Base-by-base conservation (phyloP, 2,797 vertebrate species). In the Ficedula albicollis region DNA sequence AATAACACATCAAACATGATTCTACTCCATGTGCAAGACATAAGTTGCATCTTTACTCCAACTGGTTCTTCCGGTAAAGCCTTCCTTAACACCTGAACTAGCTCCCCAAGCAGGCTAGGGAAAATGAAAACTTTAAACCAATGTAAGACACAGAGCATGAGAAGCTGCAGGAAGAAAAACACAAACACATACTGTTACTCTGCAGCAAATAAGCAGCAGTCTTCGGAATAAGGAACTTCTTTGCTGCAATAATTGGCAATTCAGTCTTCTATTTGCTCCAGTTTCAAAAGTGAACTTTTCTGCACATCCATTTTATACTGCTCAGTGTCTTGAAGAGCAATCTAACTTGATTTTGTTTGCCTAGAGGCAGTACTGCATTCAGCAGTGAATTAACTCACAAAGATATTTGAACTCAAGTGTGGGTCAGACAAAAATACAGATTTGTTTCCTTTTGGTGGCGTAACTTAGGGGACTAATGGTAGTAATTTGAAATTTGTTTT, bases 351-450 rank as follows among this genome's bases (percentile, higher is more conserved):
- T 77, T 96, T 96, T 96, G 63, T 10, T 95, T 96, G 85, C 90
- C 96, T 97, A 70, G 86, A 91, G 89, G 80, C 95, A 96, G 78
- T 77, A 97, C 89, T 97, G 90, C 96, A 89, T 83, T 92, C 80
- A 83, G 94, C 91, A 97, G 95, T 83, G 88, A 94, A 93, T 87
- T 97, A 97, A 98, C 72, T 97, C 94, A 97, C 88, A 97, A 96
- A 73, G 89, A 79, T 97, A 93, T 97, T 97, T 97, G 97, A 97
- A 96, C 81, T 98, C 96, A 97, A 94, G 89, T 96, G 74, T 97
- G 98, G 98, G 98, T 98, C 98, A 98, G 98, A 98, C 97, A 98
- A 98, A 98, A 98, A 96, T 97, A 96, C 90, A 97, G 93, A 97
- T 98, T 98, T 98, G 98, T 98, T 98, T 98, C 98, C 98, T 98